Evolutionary conservation across 2,113 vertebrate species (phyloP), one percentile per base, ranked within the genome.

Genomic region (Psittacus erithacus): DNA sequence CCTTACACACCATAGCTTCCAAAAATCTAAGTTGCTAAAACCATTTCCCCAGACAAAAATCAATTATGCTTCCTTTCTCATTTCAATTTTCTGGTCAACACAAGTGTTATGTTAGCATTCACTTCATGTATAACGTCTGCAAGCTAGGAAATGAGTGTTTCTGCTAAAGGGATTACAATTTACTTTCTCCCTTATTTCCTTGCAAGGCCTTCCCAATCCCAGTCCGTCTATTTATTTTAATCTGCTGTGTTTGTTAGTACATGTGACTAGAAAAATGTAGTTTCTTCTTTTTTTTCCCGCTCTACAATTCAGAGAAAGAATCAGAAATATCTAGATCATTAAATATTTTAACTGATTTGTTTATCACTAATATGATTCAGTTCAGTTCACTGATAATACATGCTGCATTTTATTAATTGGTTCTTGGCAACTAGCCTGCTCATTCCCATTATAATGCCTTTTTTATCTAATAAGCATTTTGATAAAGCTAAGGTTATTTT

Each of bases 391-490:
- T 69, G 50, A 23, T 50, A 77, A 86, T 71, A 43, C 44, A 49
- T 63, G n/a, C 31, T 88, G 29, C 50, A 14, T 90, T 96, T 94
- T 85, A 83, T 88, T 95, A 93, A 91, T 63, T 94, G 38, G 3
- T 74, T 90, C 63, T 70, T 92, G 86, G 69, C 53, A 92, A 64
- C 46, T 92, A 88, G 41, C 49, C 47, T 62, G 28, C 11, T 93
- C 3, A 13, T 86, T 96, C 49, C 39, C 27, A 80, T 85, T 92
- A 52, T 68, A 93, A 88, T 71, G 10, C 8, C 16, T 79, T 91
- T 92, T 92, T 70, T 69, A 92, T 91, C 57, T 92, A 86, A 93
- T 82, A 85, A 90, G 14, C 10, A 78, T 80, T 91, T 96, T 80
- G 65, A 90, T 90, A 92, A 64, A 92, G 17, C 27, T 77, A 87